phyloP scores from a whole-genome alignment of 2,113 vertebrate species.

The Mobula hypostoma region DNA sequence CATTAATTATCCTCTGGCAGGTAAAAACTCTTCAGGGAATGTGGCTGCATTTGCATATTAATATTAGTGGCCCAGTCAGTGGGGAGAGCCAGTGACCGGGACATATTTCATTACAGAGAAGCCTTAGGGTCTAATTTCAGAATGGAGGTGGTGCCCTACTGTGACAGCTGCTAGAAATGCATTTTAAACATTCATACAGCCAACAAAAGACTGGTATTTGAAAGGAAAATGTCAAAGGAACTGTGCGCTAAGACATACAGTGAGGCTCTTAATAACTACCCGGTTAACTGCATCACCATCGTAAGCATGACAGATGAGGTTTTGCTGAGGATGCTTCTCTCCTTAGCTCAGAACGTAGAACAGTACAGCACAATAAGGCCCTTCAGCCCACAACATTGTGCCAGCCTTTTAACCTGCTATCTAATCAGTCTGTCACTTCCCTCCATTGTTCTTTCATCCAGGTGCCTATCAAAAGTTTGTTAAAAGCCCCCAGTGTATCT shows the following conservation, averaged over 20 bases:
- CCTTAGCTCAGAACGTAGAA: background rate
- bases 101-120: background rate
- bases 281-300: background rate
- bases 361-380: too few species aligned
- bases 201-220: background rate
- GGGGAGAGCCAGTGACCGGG: background rate
- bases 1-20: slow-evolving; percentile 26
- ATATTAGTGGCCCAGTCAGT: background rate
- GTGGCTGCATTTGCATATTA: slow-evolving; percentile 12
- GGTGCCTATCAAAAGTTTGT: too few species aligned
- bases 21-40: slow-evolving; percentile 21
- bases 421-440: too few species aligned
- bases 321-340: background rate
- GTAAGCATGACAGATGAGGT: background rate
- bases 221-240: background rate
- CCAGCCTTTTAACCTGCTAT: too few species aligned
- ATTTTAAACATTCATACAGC: background rate
- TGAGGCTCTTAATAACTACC: background rate
- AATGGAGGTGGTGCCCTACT: background rate
- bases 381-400: too few species aligned
- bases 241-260: background rate
- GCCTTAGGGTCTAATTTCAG: background rate
- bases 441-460: too few species aligned
- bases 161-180: background rate
- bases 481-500: too few species aligned